Evolutionary conservation across 2,797 vertebrate species (phyloP), one percentile per base, ranked within the genome.

Genomic region (Peromyscus melanophrys): DNA sequence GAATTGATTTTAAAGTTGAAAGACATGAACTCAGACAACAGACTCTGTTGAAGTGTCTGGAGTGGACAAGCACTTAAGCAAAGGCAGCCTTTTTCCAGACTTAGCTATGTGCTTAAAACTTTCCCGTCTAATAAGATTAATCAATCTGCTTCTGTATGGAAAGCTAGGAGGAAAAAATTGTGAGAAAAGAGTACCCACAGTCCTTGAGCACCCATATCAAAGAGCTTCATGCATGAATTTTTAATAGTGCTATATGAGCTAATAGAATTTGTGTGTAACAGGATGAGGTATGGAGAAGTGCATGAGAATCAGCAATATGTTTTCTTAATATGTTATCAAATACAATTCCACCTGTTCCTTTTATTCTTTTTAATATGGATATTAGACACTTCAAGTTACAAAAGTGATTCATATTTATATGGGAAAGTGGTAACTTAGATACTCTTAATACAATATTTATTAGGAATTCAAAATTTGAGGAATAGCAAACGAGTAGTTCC

Each of bases 381-480:
- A 46, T 46, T 31, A 63, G 37, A 84, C 40, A 84, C 63, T 21
- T 46, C 81, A 63, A 65, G 61, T 65, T 46, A 21, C 4, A 19
- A 65, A 65, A 61, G 80, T 61, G 25, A 7, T 82, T 93, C 49
- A 91, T 0, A 31, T 34, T 67, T 40, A 71, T 90, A 21, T 61
- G 78, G 25, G 16, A 88, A 95, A 88, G 65, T 31, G 37, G 37
- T 31, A 63, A 84, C 16, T 21, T 21, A 43, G 57, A 21, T 3
- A 11, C 43, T 83, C 57, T 61, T 43, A 73, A 43, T 34, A 34
- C 57, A 94, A 84, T 34, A 88, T 40, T 87, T 80, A 71, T 81
- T 49, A 69, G 55, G 16, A 93, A 85, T 93, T 91, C 2, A 89
- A 95, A 89, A 91, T 78, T 31, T 82, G 25, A 55, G 89, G 55